Conservation (phyloP, 1,140 invertebrate genomes). For the Drosophila sproati region DNA sequence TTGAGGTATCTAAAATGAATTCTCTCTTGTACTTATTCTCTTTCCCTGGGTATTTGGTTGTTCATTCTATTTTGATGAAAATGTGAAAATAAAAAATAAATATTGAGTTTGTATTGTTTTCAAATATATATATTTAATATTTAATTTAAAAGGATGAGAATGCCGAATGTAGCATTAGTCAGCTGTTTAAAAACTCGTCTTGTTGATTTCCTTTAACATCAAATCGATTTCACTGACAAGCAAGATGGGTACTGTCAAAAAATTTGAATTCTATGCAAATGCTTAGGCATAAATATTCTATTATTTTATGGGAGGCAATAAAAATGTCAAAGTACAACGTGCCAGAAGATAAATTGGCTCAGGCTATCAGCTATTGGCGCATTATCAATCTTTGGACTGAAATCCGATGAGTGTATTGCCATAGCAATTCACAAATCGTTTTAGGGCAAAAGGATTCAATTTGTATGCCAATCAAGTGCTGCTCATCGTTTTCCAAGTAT, state of each 20-base stretch:
- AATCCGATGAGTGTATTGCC: conserved; percentile 17
- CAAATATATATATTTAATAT: not conserved
- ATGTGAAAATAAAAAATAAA: not conserved
- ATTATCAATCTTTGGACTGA: conserved; percentile 6
- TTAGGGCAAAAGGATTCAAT: conserved; percentile 15
- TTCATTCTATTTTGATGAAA: conserved; percentile 1
- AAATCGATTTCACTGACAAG: not conserved
- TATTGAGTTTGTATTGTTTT: not conserved
- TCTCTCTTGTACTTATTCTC: not conserved
- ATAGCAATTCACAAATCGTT: conserved; percentile 13
- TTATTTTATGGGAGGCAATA: conserved; percentile 12
- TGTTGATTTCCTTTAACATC: not conserved
- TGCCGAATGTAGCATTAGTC: not conserved
- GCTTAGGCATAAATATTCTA: not conserved
- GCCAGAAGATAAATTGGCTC: conserved; percentile 5
- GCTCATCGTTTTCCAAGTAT: not conserved
- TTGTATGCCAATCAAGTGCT: conserved; percentile 10
- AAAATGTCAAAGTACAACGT: conserved; percentile 18
- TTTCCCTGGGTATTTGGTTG: not conserved
- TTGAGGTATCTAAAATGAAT: conserved; percentile 2
- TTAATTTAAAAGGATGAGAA: too few species aligned
- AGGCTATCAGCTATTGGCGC: not conserved
- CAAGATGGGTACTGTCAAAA: not conserved
- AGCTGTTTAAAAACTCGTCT: not conserved
- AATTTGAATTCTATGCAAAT: conserved; percentile 8